A percentile compares a stretch with the other conserved stretches of the same genome.
Conservation (phyloP, 2,888 invertebrate genomes). For the Scaptomyza parva region DNA sequence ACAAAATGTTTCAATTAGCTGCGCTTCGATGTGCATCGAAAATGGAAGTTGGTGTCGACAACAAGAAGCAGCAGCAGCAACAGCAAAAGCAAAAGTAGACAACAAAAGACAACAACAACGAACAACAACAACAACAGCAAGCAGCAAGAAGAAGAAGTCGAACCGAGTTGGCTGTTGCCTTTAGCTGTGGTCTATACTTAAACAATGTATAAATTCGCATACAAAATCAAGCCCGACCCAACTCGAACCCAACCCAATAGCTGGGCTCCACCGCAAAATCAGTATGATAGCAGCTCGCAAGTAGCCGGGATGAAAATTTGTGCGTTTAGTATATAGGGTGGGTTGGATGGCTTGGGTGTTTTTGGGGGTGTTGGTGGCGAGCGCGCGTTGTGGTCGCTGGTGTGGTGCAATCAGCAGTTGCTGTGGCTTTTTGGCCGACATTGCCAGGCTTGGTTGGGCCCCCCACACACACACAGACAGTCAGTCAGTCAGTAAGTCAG, state of each 20-base stretch:
- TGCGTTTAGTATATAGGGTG: slow-evolving; percentile 40
- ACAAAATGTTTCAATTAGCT: slow-evolving; percentile 74
- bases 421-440: slow-evolving; percentile 76
- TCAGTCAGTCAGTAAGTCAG: neutral
- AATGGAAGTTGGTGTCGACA: slow-evolving; percentile 69
- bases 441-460: slow-evolving; percentile 46
- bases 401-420: slow-evolving; percentile 79
- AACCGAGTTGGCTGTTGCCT: slow-evolving; percentile 20
- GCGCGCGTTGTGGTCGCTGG: slow-evolving; percentile 64
- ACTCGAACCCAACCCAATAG: neutral
- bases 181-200: slow-evolving; percentile 72
- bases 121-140: slow-evolving; percentile 20
- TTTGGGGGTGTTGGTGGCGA: slow-evolving; percentile 30
- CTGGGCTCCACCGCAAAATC: slow-evolving; percentile 2
- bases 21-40: slow-evolving; percentile 79
- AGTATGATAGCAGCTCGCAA: slow-evolving; percentile 30
- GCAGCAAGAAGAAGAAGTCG: slow-evolving; percentile 5
- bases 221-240: slow-evolving; percentile 60
- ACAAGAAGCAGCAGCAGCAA: slow-evolving; percentile 33
- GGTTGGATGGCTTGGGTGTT: slow-evolving; percentile 32
- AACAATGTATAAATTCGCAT: slow-evolving; percentile 78
- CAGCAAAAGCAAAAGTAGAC: slow-evolving; percentile 20
- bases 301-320: slow-evolving; percentile 46
- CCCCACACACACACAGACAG: too few species aligned
- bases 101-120: slow-evolving; percentile 18